phyloP scores from a whole-genome alignment of 2,888 invertebrate genomes.

The Orthosia gothica region DNA sequence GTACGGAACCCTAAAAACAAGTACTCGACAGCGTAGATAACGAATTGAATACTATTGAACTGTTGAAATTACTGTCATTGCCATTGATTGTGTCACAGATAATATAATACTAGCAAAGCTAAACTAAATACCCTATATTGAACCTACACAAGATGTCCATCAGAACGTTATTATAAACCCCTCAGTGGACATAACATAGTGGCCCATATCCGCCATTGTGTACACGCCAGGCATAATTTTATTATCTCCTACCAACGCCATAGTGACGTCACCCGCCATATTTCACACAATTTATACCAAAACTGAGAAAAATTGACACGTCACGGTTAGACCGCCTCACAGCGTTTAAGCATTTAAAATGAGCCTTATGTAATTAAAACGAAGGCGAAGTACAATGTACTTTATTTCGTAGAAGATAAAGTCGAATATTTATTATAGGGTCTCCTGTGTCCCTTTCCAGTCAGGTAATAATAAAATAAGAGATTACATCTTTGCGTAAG shows the following conservation, averaged over 20 bases:
- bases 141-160: conserved; percentile 14
- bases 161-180: conserved; percentile 30
- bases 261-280: conserved; percentile 52
- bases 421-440: conserved; percentile 65
- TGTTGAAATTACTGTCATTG: too few relatives aligned
- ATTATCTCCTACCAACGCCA: conserved; percentile 40
- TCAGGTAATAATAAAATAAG: conserved; percentile 90
- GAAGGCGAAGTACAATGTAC: conserved; percentile 52
- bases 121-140: too few relatives aligned
- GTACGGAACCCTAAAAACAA: too few relatives aligned
- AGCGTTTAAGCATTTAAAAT: conserved; percentile 68
- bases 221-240: conserved; percentile 36
- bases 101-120: too few relatives aligned
- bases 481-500: conserved; percentile 90
- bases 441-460: conserved; percentile 80
- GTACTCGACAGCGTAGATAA: too few relatives aligned
- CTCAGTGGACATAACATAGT: conserved; percentile 50
- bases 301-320: conserved; percentile 70
- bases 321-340: conserved; percentile 64
- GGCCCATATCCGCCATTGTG: conserved; percentile 45
- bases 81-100: too few relatives aligned
- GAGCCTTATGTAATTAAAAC: conserved; percentile 67
- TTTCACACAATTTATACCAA: conserved; percentile 56
- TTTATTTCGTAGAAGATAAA: conserved; percentile 57
- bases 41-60: too few relatives aligned